Percentiles rank a stretch among this genome's conserved stretches.
These are phyloP conservation scores for Umimayanthus chanpuru DNA, from an alignment of 92 coral and sea anemone species.

Conservation along the genomic window DNA sequence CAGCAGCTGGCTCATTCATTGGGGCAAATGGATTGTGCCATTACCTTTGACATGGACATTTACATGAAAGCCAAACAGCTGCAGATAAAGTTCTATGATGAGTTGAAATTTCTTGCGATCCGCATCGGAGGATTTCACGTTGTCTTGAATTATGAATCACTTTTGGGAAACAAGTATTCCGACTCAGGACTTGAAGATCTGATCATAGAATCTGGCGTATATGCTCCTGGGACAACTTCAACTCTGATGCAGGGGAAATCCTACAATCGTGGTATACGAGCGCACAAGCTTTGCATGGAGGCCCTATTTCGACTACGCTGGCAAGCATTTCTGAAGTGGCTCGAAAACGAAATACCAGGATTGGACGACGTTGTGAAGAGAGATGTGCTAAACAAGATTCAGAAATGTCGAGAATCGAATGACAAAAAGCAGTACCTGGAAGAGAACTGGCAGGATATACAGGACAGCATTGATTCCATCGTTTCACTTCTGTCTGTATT, in stretches of 20 bases:
- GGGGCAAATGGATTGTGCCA: slow-evolving; percentile 42
- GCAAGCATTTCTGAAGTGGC: slow-evolving; percentile 49
- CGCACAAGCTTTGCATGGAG: slow-evolving; percentile 62
- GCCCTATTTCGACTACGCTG: slow-evolving; percentile 52
- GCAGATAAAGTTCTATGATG: slow-evolving; percentile 53
- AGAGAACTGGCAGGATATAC: not conserved
- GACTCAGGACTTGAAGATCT: slow-evolving; percentile 68
- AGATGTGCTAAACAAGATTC: not conserved
- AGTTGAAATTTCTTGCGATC: slow-evolving; percentile 57
- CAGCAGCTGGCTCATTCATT: not conserved
- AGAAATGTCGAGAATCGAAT: slow-evolving; percentile 16
- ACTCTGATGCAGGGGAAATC: slow-evolving; percentile 61
- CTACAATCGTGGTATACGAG: slow-evolving; percentile 48
- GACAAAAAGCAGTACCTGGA: slow-evolving; percentile 30
- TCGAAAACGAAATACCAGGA: not conserved
- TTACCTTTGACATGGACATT: slow-evolving; percentile 64
- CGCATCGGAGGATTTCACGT: slow-evolving; percentile 75
- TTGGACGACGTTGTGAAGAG: slow-evolving; percentile 17
- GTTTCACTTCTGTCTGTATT: not conserved
- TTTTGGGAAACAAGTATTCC: slow-evolving; percentile 43
- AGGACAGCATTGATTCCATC: no score
- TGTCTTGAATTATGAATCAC: slow-evolving; percentile 55
- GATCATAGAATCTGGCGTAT: slow-evolving; percentile 63
- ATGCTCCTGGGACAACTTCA: slow-evolving; percentile 57
- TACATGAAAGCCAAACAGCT: slow-evolving; percentile 66